A percentile compares a stretch with the other conserved stretches of the same genome.
These are phyloP conservation scores for Mormoops blainvillei DNA, from an alignment of 2,113 vertebrate species.

Conservation along the genomic window DNA sequence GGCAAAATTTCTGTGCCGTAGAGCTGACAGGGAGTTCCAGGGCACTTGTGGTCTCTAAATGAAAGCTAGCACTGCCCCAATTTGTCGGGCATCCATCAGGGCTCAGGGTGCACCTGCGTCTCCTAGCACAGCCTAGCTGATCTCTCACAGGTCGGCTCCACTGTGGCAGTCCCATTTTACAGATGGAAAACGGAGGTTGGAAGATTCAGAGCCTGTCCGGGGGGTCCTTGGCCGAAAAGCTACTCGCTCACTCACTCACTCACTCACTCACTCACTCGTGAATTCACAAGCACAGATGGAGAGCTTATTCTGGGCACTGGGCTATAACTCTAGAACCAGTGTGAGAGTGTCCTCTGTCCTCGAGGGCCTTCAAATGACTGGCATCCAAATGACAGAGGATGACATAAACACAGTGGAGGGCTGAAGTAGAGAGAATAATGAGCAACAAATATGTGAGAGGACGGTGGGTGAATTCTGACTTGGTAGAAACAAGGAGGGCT, in stretches of 20 bases:
- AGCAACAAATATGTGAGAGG: not conserved
- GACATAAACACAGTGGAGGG: not conserved
- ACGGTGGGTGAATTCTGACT: not conserved
- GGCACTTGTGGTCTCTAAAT: not conserved
- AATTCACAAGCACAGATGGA: not conserved
- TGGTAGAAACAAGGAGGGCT: not conserved
- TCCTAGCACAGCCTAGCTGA: not conserved
- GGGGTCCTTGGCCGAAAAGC: not conserved
- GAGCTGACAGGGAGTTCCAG: not conserved
- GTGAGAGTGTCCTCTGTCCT: not conserved
- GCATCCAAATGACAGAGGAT: not conserved
- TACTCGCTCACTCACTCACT: not conserved
- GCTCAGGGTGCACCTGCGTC: fast-evolving
- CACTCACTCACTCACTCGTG: not conserved
- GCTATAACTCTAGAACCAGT: not conserved
- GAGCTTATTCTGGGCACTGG: too few relatives aligned
- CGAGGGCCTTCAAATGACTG: not conserved
- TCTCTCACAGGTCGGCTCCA: not conserved
- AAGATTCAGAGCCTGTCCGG: not conserved
- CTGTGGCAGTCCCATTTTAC: not conserved
- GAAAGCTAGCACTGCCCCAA: not conserved
- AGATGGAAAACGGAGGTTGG: not conserved
- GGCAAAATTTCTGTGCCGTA: fast-evolving
- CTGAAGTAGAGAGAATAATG: not conserved
- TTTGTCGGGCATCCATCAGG: too few relatives aligned